Conservation (phyloP, 2,113 vertebrate genomes). For the Vombatus ursinus region DNA sequence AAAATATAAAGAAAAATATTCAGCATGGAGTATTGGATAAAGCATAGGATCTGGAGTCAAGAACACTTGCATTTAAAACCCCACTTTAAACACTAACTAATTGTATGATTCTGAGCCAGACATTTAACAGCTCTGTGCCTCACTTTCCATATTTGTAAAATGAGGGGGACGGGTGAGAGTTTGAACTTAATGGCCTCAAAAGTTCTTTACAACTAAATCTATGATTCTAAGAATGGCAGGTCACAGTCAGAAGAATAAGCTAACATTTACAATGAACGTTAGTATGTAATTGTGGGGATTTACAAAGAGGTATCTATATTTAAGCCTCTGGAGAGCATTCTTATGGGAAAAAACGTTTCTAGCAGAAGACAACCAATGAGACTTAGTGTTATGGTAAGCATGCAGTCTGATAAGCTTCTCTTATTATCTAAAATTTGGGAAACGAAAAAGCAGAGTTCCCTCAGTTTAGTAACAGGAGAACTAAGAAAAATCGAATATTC, state of each 20-base stretch:
- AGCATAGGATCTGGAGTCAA: background rate
- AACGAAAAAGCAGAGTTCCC: background rate
- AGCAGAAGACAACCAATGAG: background rate
- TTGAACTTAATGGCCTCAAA: background rate
- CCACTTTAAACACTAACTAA: background rate
- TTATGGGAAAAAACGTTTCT: background rate
- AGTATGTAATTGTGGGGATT: background rate
- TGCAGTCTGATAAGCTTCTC: background rate
- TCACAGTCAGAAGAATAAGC: background rate
- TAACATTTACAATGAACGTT: background rate
- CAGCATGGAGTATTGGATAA: background rate
- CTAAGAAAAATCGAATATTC: background rate
- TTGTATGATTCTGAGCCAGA: background rate
- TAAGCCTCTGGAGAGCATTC: background rate
- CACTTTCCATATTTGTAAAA: background rate
- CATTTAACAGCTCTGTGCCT: background rate
- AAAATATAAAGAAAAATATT: background rate
- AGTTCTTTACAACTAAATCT: background rate
- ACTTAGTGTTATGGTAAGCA: background rate
- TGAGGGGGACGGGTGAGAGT: background rate
- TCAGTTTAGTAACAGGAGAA: background rate
- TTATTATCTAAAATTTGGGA: background rate
- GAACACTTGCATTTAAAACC: background rate
- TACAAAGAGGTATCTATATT: background rate
- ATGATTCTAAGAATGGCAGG: background rate